phyloP scores from a whole-genome alignment of 2,797 vertebrate genomes.

The Hozukius guyotensis region DNA sequence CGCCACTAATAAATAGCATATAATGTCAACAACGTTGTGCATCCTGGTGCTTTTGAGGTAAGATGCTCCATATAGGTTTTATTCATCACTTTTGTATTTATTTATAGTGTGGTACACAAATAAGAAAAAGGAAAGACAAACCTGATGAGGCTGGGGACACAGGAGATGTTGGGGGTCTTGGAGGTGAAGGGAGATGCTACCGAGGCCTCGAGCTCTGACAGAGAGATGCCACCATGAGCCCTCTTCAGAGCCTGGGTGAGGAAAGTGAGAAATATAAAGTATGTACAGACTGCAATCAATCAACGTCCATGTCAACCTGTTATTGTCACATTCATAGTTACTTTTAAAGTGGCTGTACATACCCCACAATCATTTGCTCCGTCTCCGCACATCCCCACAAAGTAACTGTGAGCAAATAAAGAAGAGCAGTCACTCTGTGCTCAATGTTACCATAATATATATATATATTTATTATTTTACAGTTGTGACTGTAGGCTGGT shows the following conservation, averaged over 20 bases:
- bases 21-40: neutral
- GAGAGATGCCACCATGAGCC: constrained; percentile 95
- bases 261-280: neutral
- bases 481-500: neutral
- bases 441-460: neutral
- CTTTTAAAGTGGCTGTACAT: constrained; percentile 68
- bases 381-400: constrained; percentile 98
- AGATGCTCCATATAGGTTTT: neutral
- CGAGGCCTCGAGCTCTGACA: constrained; percentile 97
- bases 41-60: neutral
- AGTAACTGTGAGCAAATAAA: constrained; percentile 86
- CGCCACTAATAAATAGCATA: neutral
- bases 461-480: too few relatives aligned
- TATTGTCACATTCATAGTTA: neutral
- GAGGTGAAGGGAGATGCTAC: constrained; percentile 99
- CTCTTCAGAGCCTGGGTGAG: constrained; percentile 91
- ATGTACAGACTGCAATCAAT: neutral
- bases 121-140: constrained; percentile 4
- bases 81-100: neutral
- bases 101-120: neutral
- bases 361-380: constrained; percentile 99
- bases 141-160: constrained; percentile 98
- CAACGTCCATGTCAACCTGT: neutral
- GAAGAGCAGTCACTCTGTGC: neutral
- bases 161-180: constrained; percentile 94